Conservation (phyloP, 2,888 invertebrate species). For the Andrena haemorrhoa region DNA sequence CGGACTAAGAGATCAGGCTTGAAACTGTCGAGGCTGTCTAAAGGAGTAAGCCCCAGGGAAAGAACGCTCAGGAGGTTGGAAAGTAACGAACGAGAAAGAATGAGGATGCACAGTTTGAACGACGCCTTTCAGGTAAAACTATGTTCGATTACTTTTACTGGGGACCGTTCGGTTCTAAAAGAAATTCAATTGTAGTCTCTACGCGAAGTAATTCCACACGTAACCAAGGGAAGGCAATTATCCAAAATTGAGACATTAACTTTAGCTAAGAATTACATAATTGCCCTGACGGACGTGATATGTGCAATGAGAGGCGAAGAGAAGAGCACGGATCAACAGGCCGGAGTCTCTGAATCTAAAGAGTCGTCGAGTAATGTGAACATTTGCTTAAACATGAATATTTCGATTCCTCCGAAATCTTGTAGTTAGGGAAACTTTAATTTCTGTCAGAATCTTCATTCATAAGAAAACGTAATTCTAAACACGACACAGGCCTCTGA, state of each 20-base stretch:
- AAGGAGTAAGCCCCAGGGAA: slow-evolving; percentile 86
- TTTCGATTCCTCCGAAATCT: slow-evolving; percentile 77
- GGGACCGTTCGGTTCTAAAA: not conserved
- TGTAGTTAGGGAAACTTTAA: slow-evolving; percentile 71
- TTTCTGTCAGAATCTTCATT: slow-evolving; percentile 60
- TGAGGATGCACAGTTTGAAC: slow-evolving; percentile 93
- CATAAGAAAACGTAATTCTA: slow-evolving; percentile 61
- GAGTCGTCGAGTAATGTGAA: slow-evolving; percentile 60
- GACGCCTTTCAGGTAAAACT: slow-evolving; percentile 90
- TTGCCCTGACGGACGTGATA: slow-evolving; percentile 92
- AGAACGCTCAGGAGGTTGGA: slow-evolving; percentile 90
- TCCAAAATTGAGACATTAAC: slow-evolving; percentile 93
- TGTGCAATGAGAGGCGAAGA: slow-evolving; percentile 91
- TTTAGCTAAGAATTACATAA: slow-evolving; percentile 93
- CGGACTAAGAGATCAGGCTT: slow-evolving; percentile 70
- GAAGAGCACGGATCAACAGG: slow-evolving; percentile 45
- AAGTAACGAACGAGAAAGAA: slow-evolving; percentile 92
- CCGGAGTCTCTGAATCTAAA: slow-evolving; percentile 42
- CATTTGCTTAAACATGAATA: slow-evolving; percentile 73
- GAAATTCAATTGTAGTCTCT: slow-evolving; percentile 86
- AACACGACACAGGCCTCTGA: slow-evolving; percentile 55
- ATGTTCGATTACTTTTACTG: not conserved
- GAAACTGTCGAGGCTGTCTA: slow-evolving; percentile 72
- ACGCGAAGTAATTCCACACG: slow-evolving; percentile 92
- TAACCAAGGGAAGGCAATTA: slow-evolving; percentile 90